phyloP scores from a whole-genome alignment of 2,113 vertebrate species.

The Chelonoidis abingdonii region DNA sequence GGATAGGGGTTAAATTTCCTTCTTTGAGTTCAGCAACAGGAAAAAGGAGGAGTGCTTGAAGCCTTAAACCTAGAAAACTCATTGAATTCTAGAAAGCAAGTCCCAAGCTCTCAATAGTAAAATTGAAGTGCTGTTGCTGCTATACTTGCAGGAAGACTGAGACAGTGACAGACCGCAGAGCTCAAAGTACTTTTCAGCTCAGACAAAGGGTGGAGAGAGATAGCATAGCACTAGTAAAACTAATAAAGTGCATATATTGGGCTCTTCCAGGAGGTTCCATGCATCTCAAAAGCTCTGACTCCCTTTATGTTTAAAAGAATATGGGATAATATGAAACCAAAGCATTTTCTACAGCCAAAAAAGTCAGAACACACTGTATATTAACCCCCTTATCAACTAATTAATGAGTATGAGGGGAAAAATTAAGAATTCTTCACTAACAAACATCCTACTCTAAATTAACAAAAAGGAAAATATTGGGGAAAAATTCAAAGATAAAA shows the following conservation, averaged over 20 bases:
- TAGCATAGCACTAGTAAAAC: neutral
- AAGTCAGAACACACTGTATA: neutral
- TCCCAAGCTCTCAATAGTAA: neutral
- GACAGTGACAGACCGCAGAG: rapidly evolving
- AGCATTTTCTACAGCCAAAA: neutral
- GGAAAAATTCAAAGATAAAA: neutral
- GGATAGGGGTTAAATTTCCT: no score
- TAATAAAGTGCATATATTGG: neutral
- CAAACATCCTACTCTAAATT: neutral
- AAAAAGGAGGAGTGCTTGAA: neutral
- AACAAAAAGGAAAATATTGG: neutral
- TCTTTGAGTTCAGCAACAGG: no score
- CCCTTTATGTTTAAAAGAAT: neutral
- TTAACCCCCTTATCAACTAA: neutral
- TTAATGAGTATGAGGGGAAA: neutral
- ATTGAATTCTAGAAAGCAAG: neutral
- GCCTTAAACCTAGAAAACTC: neutral
- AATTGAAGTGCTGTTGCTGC: neutral
- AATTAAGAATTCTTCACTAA: neutral
- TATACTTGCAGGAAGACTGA: neutral
- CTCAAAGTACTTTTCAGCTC: neutral
- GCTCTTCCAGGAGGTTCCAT: neutral
- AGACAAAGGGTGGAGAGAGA: neutral
- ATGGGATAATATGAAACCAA: neutral
- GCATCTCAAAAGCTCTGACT: neutral